phyloP scores from a whole-genome alignment of 1,140 invertebrate genomes.

The Tenebrio molitor region DNA sequence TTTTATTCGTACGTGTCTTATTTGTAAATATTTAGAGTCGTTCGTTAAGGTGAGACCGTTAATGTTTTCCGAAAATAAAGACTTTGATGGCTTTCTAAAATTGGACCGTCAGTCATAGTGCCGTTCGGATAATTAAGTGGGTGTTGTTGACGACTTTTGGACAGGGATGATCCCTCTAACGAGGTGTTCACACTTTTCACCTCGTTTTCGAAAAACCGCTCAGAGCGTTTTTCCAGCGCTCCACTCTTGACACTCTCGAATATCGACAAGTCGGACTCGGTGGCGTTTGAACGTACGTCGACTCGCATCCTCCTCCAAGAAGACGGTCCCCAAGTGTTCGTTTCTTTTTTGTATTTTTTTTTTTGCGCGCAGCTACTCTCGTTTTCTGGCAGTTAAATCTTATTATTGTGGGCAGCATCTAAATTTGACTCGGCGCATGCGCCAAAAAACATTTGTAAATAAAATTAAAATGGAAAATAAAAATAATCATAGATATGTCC shows the following conservation, averaged over 20 bases:
- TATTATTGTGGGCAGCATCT: constrained; percentile 29
- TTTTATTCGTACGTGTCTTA: neutral
- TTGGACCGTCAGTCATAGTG: neutral
- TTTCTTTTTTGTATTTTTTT: neutral
- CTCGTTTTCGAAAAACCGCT: too few species aligned
- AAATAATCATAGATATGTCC: constrained; percentile 44
- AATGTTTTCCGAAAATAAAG: constrained; percentile 9
- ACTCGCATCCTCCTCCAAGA: too few species aligned
- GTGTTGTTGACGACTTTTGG: too few species aligned
- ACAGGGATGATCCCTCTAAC: too few species aligned
- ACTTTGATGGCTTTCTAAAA: constrained; percentile 2
- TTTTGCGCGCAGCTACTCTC: neutral
- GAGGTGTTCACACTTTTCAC: too few species aligned
- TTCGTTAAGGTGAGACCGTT: neutral
- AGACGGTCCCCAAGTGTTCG: too few species aligned
- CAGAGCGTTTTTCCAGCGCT: too few species aligned
- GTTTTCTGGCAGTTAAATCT: neutral
- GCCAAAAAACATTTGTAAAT: constrained; percentile 38
- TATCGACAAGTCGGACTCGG: too few species aligned
- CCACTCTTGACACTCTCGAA: too few species aligned
- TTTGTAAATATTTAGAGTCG: constrained; percentile 24
- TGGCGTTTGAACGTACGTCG: too few species aligned
- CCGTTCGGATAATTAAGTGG: too few species aligned
- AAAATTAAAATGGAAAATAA: constrained; percentile 38
- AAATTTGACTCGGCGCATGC: constrained; percentile 28